These are phyloP conservation scores for Peromyscus californicus DNA, from an alignment of 2,113 vertebrate species.

Conservation along the genomic window DNA sequence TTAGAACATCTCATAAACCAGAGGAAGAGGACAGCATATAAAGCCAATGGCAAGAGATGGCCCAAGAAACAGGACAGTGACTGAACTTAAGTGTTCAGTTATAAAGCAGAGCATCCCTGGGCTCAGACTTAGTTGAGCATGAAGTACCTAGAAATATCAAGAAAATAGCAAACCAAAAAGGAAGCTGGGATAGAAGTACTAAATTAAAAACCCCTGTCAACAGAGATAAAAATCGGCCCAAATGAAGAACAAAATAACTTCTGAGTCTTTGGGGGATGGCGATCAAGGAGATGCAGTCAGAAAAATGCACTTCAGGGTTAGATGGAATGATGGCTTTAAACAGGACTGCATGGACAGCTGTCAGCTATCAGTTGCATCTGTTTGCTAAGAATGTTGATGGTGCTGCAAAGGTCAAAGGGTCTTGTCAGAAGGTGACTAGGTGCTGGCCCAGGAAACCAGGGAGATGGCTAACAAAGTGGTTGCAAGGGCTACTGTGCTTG, in stretches of 20 bases:
- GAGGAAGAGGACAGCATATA: neutral
- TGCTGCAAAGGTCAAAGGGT: neutral
- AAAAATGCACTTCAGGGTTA: neutral
- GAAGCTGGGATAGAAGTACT: neutral
- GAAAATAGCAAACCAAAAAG: neutral
- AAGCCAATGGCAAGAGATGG: neutral
- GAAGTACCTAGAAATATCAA: neutral
- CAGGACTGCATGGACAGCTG: neutral
- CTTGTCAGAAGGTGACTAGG: neutral
- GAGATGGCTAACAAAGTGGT: neutral
- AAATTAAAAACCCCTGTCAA: neutral
- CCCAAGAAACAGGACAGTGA: neutral
- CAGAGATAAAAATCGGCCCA: neutral
- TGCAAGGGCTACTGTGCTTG: neutral
- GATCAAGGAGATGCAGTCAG: no score
- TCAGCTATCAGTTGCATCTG: neutral
- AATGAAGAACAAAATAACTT: neutral
- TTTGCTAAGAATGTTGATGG: neutral
- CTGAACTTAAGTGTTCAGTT: neutral
- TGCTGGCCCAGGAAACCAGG: neutral
- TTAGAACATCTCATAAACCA: neutral
- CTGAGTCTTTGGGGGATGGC: neutral
- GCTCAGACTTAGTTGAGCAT: neutral
- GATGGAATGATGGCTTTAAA: neutral
- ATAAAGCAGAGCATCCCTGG: neutral